Conservation (phyloP, 2,888 invertebrate genomes). For the Schrankia costaestrigalis region DNA sequence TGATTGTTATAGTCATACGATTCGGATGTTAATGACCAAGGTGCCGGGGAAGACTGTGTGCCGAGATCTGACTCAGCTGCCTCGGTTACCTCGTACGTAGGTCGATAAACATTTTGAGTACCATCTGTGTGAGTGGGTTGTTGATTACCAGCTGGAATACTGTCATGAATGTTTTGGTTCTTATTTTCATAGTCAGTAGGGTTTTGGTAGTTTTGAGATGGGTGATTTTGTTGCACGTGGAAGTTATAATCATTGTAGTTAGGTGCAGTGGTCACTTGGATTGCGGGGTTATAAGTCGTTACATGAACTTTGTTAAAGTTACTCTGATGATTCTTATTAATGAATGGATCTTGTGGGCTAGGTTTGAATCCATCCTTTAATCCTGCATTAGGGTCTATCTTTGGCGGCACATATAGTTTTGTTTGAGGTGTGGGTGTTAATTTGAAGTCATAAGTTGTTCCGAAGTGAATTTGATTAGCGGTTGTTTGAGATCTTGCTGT, state of each 20-base stretch:
- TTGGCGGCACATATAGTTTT: conserved; percentile 54
- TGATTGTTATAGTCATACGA: conserved; percentile 45
- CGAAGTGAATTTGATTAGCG: conserved; percentile 59
- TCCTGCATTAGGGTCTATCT: conserved; percentile 63
- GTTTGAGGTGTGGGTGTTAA: conserved; percentile 71
- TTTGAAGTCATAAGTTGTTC: conserved; percentile 64
- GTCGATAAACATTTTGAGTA: conserved; percentile 40
- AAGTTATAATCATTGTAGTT: conserved; percentile 53
- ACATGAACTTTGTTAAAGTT: conserved; percentile 57
- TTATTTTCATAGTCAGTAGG: conserved; percentile 54
- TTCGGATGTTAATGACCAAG: conserved; percentile 61
- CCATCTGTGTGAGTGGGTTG: conserved; percentile 50
- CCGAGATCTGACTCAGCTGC: conserved; percentile 54
- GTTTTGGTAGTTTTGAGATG: conserved; percentile 52
- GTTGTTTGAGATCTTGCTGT: conserved; percentile 61
- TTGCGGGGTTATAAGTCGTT: conserved; percentile 65
- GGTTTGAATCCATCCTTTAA: conserved; percentile 62
- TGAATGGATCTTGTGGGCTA: conserved; percentile 72
- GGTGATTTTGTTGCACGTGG: conserved; percentile 56
- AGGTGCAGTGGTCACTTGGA: conserved; percentile 54
- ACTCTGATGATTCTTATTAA: conserved; percentile 53
- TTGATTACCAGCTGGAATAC: conserved; percentile 58
- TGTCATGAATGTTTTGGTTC: conserved; percentile 61
- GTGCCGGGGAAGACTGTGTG: conserved; percentile 55
- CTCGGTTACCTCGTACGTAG: conserved; percentile 74